Evolutionary conservation across 2,888 invertebrate genomes (phyloP).

Genomic region (Sinopyrophorus schimmeli): DNA sequence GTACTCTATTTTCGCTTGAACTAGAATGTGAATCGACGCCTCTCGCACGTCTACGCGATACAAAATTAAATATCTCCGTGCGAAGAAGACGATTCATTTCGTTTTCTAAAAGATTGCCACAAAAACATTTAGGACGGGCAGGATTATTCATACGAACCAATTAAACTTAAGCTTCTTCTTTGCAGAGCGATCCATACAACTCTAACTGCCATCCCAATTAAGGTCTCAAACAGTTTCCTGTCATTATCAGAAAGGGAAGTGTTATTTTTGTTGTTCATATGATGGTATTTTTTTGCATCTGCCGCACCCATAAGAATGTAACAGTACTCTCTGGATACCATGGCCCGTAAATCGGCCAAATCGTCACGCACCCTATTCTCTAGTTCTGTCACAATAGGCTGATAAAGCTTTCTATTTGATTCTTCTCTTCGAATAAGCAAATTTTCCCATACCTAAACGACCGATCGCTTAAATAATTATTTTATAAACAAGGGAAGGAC

Average conservation of each 20-base stretch:
- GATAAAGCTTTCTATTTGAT: constrained; percentile 59
- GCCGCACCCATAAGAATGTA: constrained; percentile 62
- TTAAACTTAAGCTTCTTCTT: constrained; percentile 61
- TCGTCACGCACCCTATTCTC: constrained; percentile 60
- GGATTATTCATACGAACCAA: constrained; percentile 56
- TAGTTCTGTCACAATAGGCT: constrained; percentile 56
- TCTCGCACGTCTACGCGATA: constrained; percentile 54
- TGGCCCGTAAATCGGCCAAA: constrained; percentile 61
- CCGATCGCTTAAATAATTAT: too few species aligned
- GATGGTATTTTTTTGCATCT: constrained; percentile 62
- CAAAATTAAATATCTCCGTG: constrained; percentile 63
- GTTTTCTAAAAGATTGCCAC: constrained; percentile 54
- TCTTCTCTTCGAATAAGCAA: constrained; percentile 60
- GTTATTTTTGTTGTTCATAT: constrained; percentile 62
- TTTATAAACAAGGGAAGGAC: too few species aligned
- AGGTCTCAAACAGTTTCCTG: constrained; percentile 62
- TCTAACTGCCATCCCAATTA: constrained; percentile 62
- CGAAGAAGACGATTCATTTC: constrained; percentile 66
- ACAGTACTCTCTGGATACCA: constrained; percentile 66
- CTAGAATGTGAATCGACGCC: constrained; percentile 52
- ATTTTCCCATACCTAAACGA: constrained; percentile 59
- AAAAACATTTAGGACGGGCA: background rate
- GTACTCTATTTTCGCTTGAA: constrained; percentile 56
- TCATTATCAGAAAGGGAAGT: constrained; percentile 67
- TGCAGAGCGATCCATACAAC: constrained; percentile 68